Base-by-base conservation (phyloP, 2,888 invertebrate species). In the Nomada ferruginata region DNA sequence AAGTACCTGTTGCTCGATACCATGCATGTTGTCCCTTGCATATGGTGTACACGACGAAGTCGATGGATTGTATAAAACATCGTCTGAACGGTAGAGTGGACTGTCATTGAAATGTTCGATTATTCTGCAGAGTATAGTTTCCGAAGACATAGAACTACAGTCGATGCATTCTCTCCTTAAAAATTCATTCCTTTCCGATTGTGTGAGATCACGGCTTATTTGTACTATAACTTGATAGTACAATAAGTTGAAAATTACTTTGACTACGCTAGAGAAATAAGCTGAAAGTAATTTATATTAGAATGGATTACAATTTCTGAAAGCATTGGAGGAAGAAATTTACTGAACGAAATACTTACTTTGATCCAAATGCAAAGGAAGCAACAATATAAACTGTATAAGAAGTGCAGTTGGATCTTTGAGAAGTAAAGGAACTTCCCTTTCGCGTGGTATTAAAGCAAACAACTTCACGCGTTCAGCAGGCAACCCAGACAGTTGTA, bases 201-300 rank as follows among this genome's bases (percentile, higher is more conserved):
- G 95, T 57, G 95, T 95, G 91, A 97, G 94, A 84, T 95, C 95
- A 84, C 96, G 96, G 74, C 96, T 96, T 83, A 98, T 95, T 94
- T 97, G 97, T 72, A 97, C 96, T 84, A 98, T 96, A 65, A 98
- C 96, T 95, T 98, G 98, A 94, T 98, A 97, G 94, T 97, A 98
- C 81, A 97, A 95, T 84, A 98, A 95, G 93, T 98, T 97, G 95
- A 97, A 99, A 85, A 98, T 95, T 85, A 97, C 96, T 93, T 97
- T 97, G 2, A 98, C 97, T 90, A 98, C 96, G 92, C 97, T 97
- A 1, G 97, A 97, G 94, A 97, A 98, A 93, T 98, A 98, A 70
- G 97, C 98, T 98, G 95, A 47, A 71, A 63, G 59, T 44, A 52
- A 59, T 53, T 2, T 11, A 59, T 36, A 61, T 42, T 20, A 11